These are phyloP conservation scores for Actinia tenebrosa DNA, from an alignment of 64 coral and sea anemone species.

Conservation along the genomic window DNA sequence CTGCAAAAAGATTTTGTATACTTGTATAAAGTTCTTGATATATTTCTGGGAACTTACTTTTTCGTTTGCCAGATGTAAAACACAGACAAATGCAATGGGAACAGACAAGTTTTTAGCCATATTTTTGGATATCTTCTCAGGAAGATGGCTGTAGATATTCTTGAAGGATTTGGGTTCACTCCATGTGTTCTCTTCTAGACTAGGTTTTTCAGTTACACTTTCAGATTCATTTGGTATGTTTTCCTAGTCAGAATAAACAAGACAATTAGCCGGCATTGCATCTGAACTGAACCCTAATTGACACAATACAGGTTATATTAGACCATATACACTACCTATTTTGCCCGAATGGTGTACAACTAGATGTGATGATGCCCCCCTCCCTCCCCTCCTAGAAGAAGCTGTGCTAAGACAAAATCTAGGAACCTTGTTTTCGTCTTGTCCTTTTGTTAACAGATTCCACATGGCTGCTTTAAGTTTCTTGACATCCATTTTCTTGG, in stretches of 20 bases:
- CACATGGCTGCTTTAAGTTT: conserved; percentile 90
- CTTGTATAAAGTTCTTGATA: neutral
- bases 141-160: conserved; percentile 56
- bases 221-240: conserved; percentile 48
- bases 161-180: conserved; percentile 50
- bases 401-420: no score
- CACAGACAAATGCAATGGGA: conserved; percentile 87
- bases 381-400: no score
- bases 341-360: no score
- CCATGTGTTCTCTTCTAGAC: conserved; percentile 9
- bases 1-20: no score
- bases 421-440: conserved; percentile 58
- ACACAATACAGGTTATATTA: no score
- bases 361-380: no score
- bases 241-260: conserved; percentile 42
- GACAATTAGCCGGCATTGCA: no score
- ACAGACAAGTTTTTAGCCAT: conserved; percentile 93
- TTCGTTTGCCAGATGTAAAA: conserved; percentile 96
- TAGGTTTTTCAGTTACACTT: neutral
- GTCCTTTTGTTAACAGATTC: conserved; percentile 56
- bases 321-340: no score
- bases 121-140: conserved; percentile 62
- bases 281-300: no score
- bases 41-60: conserved; percentile 51
- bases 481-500: conserved; percentile 96